A percentile compares a stretch with the other conserved stretches of the same genome.
These are phyloP conservation scores for Camptogramma bilineatum DNA, from an alignment of 2,888 invertebrate genomes.

Conservation along the genomic window DNA sequence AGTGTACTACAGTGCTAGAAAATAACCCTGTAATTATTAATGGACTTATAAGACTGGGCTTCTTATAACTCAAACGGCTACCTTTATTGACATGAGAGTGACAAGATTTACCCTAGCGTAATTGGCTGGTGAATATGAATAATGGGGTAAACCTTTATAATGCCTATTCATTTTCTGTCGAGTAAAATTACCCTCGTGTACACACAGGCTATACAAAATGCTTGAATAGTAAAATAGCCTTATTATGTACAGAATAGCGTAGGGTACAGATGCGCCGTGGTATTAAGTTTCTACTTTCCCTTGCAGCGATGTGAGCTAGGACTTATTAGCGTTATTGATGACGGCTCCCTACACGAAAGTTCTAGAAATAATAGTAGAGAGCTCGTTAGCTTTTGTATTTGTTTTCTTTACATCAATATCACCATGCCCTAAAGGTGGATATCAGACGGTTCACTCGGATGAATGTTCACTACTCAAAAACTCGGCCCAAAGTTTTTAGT, in stretches of 20 bases:
- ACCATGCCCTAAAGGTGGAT: neutral
- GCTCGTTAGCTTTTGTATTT: neutral
- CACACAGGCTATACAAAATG: neutral
- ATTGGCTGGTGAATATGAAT: neutral
- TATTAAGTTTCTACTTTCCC: conserved; percentile 66
- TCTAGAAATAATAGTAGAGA: conserved; percentile 14
- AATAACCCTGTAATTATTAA: no score
- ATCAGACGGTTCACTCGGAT: no score
- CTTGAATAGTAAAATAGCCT: conserved; percentile 13
- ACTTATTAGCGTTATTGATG: conserved; percentile 43
- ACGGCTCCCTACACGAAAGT: conserved; percentile 26
- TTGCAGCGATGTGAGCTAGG: conserved; percentile 39
- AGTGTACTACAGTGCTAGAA: no score
- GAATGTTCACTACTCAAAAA: no score
- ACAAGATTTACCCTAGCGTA: neutral
- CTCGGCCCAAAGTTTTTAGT: no score
- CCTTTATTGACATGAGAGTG: no score
- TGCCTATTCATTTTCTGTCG: neutral
- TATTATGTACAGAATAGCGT: conserved; percentile 29
- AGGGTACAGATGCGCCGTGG: conserved; percentile 48
- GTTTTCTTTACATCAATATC: neutral
- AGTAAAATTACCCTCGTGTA: neutral
- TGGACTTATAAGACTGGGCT: no score
- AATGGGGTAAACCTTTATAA: neutral
- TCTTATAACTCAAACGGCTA: no score